Conservation (phyloP, 2,113 vertebrate species). For the Benitochromis conjunctus region DNA sequence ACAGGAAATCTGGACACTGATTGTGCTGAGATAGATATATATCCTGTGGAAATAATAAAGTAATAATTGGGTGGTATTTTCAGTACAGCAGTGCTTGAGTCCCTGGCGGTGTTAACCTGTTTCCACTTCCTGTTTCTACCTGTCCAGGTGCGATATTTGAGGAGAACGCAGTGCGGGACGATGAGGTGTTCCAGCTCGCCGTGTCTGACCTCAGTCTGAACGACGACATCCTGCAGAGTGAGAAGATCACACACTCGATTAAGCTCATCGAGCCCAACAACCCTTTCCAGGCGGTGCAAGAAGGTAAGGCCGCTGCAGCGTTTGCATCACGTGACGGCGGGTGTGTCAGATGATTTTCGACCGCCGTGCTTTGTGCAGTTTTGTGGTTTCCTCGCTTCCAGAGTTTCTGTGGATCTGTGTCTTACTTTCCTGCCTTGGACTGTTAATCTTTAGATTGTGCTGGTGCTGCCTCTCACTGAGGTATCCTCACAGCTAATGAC, state of each 20-base stretch:
- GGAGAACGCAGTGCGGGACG: constrained; percentile 91
- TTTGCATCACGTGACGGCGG: not conserved
- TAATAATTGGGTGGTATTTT: not conserved
- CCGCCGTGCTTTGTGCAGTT: not conserved
- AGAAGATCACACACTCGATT: constrained; percentile 98
- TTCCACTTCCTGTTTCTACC: not conserved
- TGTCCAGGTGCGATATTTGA: constrained; percentile 95
- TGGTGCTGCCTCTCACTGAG: not conserved
- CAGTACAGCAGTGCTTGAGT: not conserved
- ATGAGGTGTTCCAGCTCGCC: constrained; percentile 95
- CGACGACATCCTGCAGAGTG: constrained; percentile 95
- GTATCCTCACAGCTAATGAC: constrained; percentile 4
- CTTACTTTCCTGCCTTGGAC: not conserved
- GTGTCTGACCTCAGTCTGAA: constrained; percentile 96
- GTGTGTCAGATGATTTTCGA: too few species aligned
- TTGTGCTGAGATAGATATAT: accelerated
- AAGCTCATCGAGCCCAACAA: constrained; percentile 96
- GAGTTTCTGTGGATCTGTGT: not conserved
- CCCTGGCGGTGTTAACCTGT: not conserved
- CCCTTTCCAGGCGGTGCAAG: constrained; percentile 96
- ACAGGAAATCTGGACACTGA: not conserved
- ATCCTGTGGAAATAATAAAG: not conserved
- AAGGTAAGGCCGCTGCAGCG: constrained; percentile 80
- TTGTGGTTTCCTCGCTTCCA: not conserved
- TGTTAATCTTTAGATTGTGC: not conserved